These are phyloP conservation scores for Carduelis carduelis DNA, from an alignment of 2,797 vertebrate species.

Conservation along the genomic window DNA sequence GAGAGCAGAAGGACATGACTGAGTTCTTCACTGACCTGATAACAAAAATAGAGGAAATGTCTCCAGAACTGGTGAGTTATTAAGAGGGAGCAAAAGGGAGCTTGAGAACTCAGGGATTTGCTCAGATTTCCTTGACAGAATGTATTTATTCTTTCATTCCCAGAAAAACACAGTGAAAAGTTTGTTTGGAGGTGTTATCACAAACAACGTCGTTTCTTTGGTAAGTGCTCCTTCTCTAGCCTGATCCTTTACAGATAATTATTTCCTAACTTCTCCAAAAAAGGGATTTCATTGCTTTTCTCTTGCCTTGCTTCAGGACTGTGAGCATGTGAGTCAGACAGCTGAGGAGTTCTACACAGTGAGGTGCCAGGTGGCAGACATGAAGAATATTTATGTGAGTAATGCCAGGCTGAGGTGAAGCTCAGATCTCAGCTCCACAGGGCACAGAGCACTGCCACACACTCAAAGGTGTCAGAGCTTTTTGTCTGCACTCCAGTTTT, in stretches of 20 bases:
- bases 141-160: conserved; percentile 39
- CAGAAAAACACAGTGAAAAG: conserved; percentile 99
- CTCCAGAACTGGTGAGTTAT: conserved; percentile 88
- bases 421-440: neutral
- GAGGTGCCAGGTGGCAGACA: conserved; percentile 96
- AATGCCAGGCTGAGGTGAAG: neutral
- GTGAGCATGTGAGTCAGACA: conserved; percentile 97
- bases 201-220: conserved; percentile 98
- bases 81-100: neutral
- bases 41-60: conserved; percentile 99
- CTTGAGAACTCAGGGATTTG: neutral
- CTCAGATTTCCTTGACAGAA: conserved; percentile 43
- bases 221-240: conserved; percentile 73
- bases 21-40: conserved; percentile 99
- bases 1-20: conserved; percentile 99
- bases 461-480: accelerated
- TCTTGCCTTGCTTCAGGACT: conserved; percentile 80
- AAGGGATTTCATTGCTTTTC: neutral
- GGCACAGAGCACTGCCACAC: neutral
- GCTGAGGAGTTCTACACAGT: conserved; percentile 99
- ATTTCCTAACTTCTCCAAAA: neutral
- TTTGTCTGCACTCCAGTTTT: neutral
- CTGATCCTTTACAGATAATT: neutral
- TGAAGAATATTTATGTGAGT: conserved; percentile 99
- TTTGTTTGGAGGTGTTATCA: conserved; percentile 97